These are phyloP conservation scores for Lindbergichthys nudifrons DNA, from an alignment of 2,797 vertebrate species.

Conservation along the genomic window DNA sequence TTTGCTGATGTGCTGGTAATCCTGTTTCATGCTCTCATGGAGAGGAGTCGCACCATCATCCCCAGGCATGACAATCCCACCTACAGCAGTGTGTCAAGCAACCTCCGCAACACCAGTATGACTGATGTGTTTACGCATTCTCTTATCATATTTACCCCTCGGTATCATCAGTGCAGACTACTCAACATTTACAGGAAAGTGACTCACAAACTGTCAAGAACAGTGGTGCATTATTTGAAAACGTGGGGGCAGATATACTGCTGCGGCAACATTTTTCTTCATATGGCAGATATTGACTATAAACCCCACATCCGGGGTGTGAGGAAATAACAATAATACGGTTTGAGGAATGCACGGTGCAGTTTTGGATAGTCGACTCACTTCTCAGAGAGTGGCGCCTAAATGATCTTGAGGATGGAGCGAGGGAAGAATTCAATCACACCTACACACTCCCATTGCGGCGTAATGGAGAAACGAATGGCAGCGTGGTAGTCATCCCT, in stretches of 20 bases:
- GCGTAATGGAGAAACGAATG: slow-evolving; percentile 75
- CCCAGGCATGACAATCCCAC: slow-evolving; percentile 79
- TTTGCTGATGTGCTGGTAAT: slow-evolving; percentile 77
- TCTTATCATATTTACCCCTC: slow-evolving; percentile 74
- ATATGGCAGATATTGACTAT: slow-evolving; percentile 62
- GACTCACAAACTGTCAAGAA: slow-evolving; percentile 66
- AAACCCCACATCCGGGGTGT: slow-evolving; percentile 52
- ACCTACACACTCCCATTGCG: slow-evolving; percentile 48
- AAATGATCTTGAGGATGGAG: slow-evolving; percentile 43
- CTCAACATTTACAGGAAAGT: slow-evolving; percentile 58
- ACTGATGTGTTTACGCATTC: slow-evolving; percentile 81
- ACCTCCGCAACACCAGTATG: slow-evolving; percentile 74
- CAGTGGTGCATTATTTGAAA: slow-evolving; percentile 65
- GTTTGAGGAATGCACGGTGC: slow-evolving; percentile 52
- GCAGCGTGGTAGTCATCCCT: slow-evolving; percentile 72
- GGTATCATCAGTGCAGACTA: slow-evolving; percentile 53
- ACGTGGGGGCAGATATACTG: slow-evolving; percentile 49
- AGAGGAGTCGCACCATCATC: slow-evolving; percentile 74
- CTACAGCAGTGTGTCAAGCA: slow-evolving; percentile 76
- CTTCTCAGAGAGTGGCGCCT: slow-evolving; percentile 33
- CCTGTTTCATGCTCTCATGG: slow-evolving; percentile 80
- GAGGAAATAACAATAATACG: slow-evolving; percentile 69
- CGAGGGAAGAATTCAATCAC: slow-evolving; percentile 67
- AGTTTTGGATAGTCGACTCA: slow-evolving; percentile 48
- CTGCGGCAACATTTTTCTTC: slow-evolving; percentile 72